A percentile compares a stretch with the other conserved stretches of the same genome.
These are phyloP conservation scores for Prunella himalayana DNA, from an alignment of 2,113 vertebrate species.

Conservation along the genomic window DNA sequence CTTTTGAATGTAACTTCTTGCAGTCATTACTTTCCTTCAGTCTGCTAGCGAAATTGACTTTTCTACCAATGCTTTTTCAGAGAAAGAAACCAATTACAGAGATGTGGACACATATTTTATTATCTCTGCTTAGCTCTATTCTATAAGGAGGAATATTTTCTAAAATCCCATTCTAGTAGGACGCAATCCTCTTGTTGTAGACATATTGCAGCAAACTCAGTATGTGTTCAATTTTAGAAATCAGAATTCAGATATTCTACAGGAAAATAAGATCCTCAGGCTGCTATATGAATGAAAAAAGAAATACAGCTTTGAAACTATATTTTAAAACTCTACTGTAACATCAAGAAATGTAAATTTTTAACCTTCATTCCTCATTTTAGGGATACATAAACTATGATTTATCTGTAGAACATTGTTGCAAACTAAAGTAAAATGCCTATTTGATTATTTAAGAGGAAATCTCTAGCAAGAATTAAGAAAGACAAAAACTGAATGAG, in stretches of 20 bases:
- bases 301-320: not conserved
- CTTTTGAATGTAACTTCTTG: not conserved
- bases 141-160: not conserved
- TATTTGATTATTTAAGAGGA: not conserved
- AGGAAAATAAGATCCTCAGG: not conserved
- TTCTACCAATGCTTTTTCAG: not conserved
- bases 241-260: not conserved
- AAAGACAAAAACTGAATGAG: not conserved
- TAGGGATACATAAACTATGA: not conserved
- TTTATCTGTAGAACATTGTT: not conserved
- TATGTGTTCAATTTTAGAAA: not conserved
- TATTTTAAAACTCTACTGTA: not conserved
- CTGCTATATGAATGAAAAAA: not conserved
- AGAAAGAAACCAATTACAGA: not conserved
- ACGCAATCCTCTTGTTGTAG: not conserved
- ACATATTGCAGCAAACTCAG: not conserved
- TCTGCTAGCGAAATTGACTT: not conserved
- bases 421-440: not conserved
- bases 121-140: not conserved
- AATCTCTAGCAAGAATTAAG: not conserved
- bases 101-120: not conserved
- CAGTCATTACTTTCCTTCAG: not conserved
- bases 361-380: not conserved
- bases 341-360: not conserved
- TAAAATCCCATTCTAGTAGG: not conserved